These are phyloP conservation scores for Falco berigora DNA, from an alignment of 2,797 vertebrate genomes.

Conservation along the genomic window DNA sequence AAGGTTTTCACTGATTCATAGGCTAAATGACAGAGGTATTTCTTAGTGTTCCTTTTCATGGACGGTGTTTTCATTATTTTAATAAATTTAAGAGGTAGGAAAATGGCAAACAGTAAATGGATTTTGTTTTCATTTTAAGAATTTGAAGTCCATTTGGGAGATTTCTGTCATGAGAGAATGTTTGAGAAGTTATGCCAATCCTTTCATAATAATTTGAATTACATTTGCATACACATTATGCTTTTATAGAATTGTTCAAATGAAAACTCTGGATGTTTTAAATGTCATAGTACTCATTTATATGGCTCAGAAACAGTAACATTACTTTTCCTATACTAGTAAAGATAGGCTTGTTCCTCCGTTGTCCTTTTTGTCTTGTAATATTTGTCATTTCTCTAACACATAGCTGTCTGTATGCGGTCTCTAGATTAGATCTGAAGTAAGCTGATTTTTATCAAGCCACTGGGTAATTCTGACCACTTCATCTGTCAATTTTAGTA, in stretches of 20 bases:
- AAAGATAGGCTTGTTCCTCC: background rate
- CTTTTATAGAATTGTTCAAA: background rate
- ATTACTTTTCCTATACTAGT: background rate
- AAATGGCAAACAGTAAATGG: background rate
- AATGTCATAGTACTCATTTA: background rate
- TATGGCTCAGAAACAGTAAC: background rate
- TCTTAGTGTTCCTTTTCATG: background rate
- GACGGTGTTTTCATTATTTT: background rate
- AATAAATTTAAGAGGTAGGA: background rate
- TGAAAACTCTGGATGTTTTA: background rate
- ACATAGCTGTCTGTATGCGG: background rate
- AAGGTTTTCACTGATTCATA: background rate
- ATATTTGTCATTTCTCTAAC: slow-evolving; percentile 12
- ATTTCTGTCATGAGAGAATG: background rate
- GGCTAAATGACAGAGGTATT: background rate
- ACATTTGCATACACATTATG: background rate
- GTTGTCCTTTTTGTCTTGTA: background rate
- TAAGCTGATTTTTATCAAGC: slow-evolving; percentile 64
- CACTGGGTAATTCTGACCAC: slow-evolving; percentile 37
- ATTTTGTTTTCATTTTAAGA: background rate
- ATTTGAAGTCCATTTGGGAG: background rate
- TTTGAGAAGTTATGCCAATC: background rate
- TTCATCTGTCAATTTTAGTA: slow-evolving; percentile 36
- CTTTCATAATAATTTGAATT: background rate
- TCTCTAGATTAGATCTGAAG: slow-evolving; percentile 55